Conservation (phyloP, 2,888 invertebrate species). For the Lochmaea crataegi region DNA sequence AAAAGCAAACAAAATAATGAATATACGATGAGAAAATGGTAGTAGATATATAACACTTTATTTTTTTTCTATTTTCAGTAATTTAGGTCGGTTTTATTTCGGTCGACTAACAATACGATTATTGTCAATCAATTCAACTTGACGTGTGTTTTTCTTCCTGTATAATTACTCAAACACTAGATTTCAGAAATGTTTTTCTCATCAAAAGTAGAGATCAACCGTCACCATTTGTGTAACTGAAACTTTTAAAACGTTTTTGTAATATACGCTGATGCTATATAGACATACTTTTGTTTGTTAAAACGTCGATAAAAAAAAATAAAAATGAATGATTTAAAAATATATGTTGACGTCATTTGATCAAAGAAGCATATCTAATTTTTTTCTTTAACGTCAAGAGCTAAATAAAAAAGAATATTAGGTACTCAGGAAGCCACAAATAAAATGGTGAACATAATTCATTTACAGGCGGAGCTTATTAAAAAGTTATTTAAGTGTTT, state of each 20-base stretch:
- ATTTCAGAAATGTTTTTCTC: constrained; percentile 1
- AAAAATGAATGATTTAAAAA: too few relatives aligned
- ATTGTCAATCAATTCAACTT: not conserved
- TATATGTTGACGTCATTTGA: too few relatives aligned
- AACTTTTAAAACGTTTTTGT: not conserved
- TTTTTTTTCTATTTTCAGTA: not conserved
- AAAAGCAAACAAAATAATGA: too few relatives aligned
- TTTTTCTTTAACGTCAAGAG: too few relatives aligned
- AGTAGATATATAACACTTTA: not conserved
- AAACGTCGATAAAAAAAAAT: not conserved
- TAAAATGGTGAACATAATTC: too few relatives aligned
- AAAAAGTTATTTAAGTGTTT: too few relatives aligned
- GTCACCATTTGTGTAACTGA: not conserved
- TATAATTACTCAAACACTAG: not conserved
- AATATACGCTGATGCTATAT: not conserved
- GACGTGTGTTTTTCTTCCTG: not conserved
- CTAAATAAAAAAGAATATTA: too few relatives aligned
- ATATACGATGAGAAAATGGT: not conserved
- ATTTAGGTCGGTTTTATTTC: constrained; percentile 3
- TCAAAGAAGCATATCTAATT: too few relatives aligned
- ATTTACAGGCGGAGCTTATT: too few relatives aligned
- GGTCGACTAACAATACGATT: not conserved
- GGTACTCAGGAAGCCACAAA: too few relatives aligned
- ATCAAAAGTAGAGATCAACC: not conserved
- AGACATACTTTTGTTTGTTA: not conserved